phyloP scores from a whole-genome alignment of 2,113 vertebrate species.

The Zapornia atra region DNA sequence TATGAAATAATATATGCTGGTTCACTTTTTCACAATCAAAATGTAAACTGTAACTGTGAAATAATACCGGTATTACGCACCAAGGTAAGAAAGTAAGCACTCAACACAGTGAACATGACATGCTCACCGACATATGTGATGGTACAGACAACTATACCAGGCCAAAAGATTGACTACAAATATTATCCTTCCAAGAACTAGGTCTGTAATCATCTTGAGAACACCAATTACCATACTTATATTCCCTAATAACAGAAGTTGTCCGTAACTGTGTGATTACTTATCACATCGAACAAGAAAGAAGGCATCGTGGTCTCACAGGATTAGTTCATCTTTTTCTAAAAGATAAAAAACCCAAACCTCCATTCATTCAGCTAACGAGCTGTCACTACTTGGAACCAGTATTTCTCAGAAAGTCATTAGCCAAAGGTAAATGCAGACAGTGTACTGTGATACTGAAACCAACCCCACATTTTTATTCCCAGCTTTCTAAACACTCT shows the following conservation, averaged over 20 bases:
- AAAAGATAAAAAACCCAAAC: neutral
- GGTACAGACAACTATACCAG: neutral
- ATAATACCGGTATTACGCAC: neutral
- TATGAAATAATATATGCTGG: neutral
- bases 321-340: neutral
- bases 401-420: neutral
- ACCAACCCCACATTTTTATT: rapidly evolving
- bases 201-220: neutral
- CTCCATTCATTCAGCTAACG: neutral
- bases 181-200: neutral
- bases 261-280: neutral
- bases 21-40: neutral
- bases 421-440: neutral
- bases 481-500: neutral
- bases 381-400: neutral
- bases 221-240: neutral
- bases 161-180: neutral
- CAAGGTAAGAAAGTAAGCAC: neutral
- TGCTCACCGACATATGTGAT: neutral
- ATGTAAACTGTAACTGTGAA: neutral
- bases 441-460: neutral
- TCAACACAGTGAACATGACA: neutral
- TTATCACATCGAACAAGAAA: neutral
- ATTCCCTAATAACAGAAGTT: neutral
- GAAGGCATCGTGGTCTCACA: neutral